Base-by-base conservation (phyloP, 2,797 vertebrate genomes). In the Myotis vivesi region DNA sequence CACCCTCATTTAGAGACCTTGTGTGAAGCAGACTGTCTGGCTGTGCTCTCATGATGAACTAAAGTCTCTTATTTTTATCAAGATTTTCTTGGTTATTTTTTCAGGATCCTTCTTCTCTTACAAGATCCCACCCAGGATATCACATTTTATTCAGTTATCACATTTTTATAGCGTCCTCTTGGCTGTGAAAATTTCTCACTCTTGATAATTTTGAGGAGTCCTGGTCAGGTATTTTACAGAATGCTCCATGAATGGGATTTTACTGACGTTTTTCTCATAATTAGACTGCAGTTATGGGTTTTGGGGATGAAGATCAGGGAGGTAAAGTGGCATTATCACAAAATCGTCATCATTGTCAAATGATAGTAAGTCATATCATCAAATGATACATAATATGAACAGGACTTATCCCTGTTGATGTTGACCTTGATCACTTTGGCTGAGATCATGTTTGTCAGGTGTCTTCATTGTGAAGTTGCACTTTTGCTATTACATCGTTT, bases 381-480 rank as follows among this genome's bases (percentile, higher is more conserved):
- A 79, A 91, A 64, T 75, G 15, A 36, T 44, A 23, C 3, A 12
- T 53, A 38, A 6, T 44, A 76, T 44, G 59, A 91, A 53, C 2
- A 66, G 53, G 28, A 33, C 5, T 41, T 44, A 44, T 76, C 59
- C 66, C 46, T 73, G 20, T 75, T 83, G 33, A 25, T 66, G 25
- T 15, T 82, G 38, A 30, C 41, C 20, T 75, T 41, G 4, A 36
- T 55, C 49, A 55, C 36, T 25, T 66, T 51, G 59, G 16, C 15
- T 55, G 55, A 66, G 44, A 53, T 73, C 49, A 25, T 64, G 23
- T 59, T 83, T 53, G 44, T 91, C 33, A 53, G 36, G 30, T 95
- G 22, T 83, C 69, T 88, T 96, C 85, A 62, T 89, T 77, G 68
- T 95, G 79, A 85, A 57, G 25, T 55, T 87, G 4, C 57, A 51